Evolutionary conservation across 2,797 vertebrate species (phyloP), one percentile per base, ranked within the genome.

Genomic region (Psittacula derbiana): DNA sequence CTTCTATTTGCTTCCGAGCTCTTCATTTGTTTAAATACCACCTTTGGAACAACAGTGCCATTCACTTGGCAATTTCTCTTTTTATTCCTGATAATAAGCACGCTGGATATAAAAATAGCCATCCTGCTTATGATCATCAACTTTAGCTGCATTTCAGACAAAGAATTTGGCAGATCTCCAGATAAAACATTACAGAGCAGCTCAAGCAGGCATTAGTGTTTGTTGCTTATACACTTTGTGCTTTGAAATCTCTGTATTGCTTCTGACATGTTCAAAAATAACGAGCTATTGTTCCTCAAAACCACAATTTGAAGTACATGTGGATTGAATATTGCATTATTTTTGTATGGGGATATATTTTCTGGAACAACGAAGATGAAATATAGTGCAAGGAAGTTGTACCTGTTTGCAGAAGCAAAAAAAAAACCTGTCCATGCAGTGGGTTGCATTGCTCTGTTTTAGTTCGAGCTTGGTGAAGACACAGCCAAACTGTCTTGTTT

Each of bases 1-100:
- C 67, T 86, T 75, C 65, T 92, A 10, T 95, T 96, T 84, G 69
- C 65, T 95, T 94, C 67, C 30, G 61, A 88, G 64, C 79, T 95
- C 74, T 76, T 55, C 27, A 30, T 33, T 84, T 69, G 58, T 94
- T 86, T 74, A 82, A 96, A 88, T 88, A 80, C 53, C 66, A 60
- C 89, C 74, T 86, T 86, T 80, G 23, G 60, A 85, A 93, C 57
- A 88, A 90, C 44, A 55, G 47, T 31, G 49, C 33, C 19, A 17
- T 33, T 85, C 83, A 65, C 58, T 92, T 80, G 24, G 55, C 85
- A 86, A 72, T 94, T 90, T 91, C 60, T 79, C 70, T 85, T 67
- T 93, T 86, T 81, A 83, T 74, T 75, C 47, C n/a, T 41, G 43
- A 41, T 81, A 62, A 85, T 90, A 38, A 25, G 24, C 13, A 28